These are phyloP conservation scores for Ashinkailepas kermadecensis DNA, from an alignment of 2,888 invertebrate genomes.

Conservation along the genomic window DNA sequence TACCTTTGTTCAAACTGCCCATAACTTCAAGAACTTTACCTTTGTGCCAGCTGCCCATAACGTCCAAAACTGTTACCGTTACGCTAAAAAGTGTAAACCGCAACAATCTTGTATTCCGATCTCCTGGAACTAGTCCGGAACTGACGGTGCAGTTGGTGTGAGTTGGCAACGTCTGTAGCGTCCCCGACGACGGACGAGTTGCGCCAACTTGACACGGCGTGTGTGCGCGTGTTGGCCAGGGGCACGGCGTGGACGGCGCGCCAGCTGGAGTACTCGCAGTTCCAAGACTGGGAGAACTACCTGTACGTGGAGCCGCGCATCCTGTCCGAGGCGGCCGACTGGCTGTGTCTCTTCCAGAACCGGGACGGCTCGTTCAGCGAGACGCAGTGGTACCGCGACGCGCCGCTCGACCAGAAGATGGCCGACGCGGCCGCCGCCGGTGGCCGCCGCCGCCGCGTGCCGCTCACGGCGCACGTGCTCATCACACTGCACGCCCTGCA, in stretches of 20 bases:
- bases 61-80: too few species aligned
- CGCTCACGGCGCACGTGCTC: slow-evolving; percentile 85
- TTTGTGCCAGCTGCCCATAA: too few species aligned
- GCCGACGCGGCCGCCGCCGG: slow-evolving; percentile 25
- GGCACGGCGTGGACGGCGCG: slow-evolving; percentile 83
- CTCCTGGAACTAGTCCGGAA: too few species aligned
- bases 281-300: slow-evolving; percentile 95
- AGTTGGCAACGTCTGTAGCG: too few species aligned
- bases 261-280: slow-evolving; percentile 82
- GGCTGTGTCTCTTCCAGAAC: slow-evolving; percentile 78
- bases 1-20: too few species aligned
- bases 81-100: too few species aligned
- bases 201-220: not conserved
- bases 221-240: slow-evolving; percentile 45
- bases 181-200: not conserved
- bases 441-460: slow-evolving; percentile 48
- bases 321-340: slow-evolving; percentile 73
- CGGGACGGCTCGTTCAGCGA: slow-evolving; percentile 67
- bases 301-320: slow-evolving; percentile 85
- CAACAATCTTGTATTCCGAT: too few species aligned
- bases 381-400: slow-evolving; percentile 25
- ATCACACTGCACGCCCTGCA: slow-evolving; percentile 55
- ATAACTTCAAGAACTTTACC: too few species aligned
- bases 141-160: too few species aligned
- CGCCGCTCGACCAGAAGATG: slow-evolving; percentile 33